Evolutionary conservation across 2,888 invertebrate species (phyloP).

Genomic region (Polydrusus tereticollis): DNA sequence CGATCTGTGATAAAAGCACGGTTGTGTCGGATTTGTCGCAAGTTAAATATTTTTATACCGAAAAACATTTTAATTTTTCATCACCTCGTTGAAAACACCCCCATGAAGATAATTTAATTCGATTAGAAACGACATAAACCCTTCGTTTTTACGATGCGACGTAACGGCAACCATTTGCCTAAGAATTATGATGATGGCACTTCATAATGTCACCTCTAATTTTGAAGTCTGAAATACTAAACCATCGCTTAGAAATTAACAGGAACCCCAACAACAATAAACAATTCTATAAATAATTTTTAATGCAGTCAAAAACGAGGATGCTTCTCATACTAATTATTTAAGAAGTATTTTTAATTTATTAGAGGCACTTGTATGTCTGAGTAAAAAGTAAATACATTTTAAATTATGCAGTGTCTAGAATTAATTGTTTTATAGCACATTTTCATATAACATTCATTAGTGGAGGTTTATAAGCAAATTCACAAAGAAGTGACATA

Average conservation of each 20-base stretch:
- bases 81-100: background rate
- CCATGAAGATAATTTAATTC: background rate
- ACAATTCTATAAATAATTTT: background rate
- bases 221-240: background rate
- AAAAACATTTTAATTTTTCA: no score
- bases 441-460: no score
- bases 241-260: background rate
- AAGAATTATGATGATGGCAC: background rate
- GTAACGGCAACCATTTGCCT: background rate
- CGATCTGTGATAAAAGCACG: no score
- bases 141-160: background rate
- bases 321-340: background rate
- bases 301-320: background rate
- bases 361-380: background rate
- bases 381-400: background rate
- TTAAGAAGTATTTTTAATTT: background rate
- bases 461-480: no score
- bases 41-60: no score
- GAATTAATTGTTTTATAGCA: no score
- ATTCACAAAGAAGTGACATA: no score
- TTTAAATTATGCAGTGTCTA: no score
- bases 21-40: no score
- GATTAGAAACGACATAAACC: background rate
- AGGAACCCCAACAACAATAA: background rate
- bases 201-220: background rate